These are phyloP conservation scores for Dipodomys spectabilis DNA, from an alignment of 2,113 vertebrate species.

Conservation along the genomic window DNA sequence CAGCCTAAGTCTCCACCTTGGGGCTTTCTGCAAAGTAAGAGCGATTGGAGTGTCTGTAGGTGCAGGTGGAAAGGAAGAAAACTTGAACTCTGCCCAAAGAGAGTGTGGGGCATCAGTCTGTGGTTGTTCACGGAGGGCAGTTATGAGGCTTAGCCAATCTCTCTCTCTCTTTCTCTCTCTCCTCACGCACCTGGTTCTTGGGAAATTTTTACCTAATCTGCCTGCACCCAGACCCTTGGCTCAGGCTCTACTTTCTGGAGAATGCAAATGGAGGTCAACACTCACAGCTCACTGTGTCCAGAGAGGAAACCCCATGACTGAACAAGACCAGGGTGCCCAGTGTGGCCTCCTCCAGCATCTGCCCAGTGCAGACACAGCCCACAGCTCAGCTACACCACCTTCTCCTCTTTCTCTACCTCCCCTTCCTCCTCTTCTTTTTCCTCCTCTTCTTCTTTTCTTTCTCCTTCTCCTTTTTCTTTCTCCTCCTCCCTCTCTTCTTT, in stretches of 20 bases:
- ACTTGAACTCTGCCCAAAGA: background rate
- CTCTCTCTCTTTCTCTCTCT: background rate
- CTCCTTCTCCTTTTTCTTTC: no score
- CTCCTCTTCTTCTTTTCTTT: no score
- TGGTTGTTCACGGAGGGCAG: background rate
- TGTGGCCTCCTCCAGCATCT: no score
- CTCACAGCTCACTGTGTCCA: background rate
- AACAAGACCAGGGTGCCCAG: no score
- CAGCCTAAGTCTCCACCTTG: background rate
- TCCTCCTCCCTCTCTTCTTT: no score
- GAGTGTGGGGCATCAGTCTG: fast-evolving
- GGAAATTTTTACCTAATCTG: background rate
- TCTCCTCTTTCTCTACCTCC: no score
- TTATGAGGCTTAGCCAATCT: no score
- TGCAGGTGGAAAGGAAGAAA: background rate
- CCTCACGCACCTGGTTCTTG: background rate
- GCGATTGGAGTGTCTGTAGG: background rate
- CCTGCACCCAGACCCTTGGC: fast-evolving
- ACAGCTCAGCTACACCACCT: background rate
- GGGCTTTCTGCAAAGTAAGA: background rate
- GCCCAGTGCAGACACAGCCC: no score
- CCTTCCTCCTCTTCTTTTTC: no score
- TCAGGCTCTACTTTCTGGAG: background rate
- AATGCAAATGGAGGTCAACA: background rate
- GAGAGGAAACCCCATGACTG: fast-evolving